Evolutionary conservation across 1,140 invertebrate species (phyloP), one percentile per base, ranked within the genome.

Genomic region (Drosophila trapezifrons): DNA sequence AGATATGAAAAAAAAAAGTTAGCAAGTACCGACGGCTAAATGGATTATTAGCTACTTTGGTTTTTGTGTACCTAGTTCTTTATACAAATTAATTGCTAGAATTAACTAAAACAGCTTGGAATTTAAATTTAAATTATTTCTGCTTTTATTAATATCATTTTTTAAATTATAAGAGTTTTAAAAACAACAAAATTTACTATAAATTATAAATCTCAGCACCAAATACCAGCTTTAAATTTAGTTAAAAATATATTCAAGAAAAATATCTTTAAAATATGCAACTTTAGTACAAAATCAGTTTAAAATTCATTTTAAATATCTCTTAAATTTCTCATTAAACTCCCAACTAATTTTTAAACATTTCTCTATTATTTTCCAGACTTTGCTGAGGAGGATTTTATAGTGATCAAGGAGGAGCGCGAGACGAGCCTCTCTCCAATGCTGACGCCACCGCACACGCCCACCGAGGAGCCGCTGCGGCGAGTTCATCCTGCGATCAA

Each of bases 361-460:
- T 20, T 47, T 45, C 51, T 38, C 20, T 22, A 13, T 18, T 5
- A 7, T 10, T 69, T 54, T 63, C 17, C 60, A 90, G 86, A 90
- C 71, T 90, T 90, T 74, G 86, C 52, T 92, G 86, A 90, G 91
- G 80, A 87, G 15, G 93, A 94, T 66, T 94, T 93, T 57, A 80
- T 92, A 46, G 83, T 87, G 75, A 94, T 95, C 35, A 95, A 95
- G 86, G 93, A 94, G 74, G 95, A 95, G 90, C 93, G 94, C 37
- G 93, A 94, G 56, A 94, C 94, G 57, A 93, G 92, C 51, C 90
- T 93, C 35, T 95, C 94, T 17, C 94, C 95, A 9, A 92, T 95
- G 73, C 91, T 96, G 56, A 96, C 95, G 47, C 95, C 95, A 20
- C 95, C 95, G 6, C 94, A 95, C 46, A 96, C 95, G 56, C 95